Evolutionary conservation across 2,888 invertebrate genomes (phyloP).

Genomic region (Drosophila merina): DNA sequence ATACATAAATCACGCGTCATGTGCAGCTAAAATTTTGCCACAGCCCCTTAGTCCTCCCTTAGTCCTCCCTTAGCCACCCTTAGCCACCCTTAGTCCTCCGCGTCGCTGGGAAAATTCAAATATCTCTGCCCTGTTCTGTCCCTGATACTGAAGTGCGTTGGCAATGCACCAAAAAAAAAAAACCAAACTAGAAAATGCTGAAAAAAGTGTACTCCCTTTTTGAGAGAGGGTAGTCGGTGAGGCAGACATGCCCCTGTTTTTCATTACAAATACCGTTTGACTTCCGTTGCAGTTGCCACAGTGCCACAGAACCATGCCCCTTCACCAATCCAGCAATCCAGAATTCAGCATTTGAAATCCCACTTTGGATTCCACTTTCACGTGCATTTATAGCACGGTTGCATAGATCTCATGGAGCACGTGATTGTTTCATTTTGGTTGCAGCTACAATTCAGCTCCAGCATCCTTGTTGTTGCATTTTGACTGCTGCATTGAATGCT

Average conservation of each 20-base stretch:
- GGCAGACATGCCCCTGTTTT: constrained; percentile 75
- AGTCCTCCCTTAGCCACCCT: neutral
- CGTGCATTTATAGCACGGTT: constrained; percentile 76
- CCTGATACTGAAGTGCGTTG: constrained; percentile 65
- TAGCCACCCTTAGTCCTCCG: neutral
- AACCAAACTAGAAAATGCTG: neutral
- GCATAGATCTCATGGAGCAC: constrained; percentile 78
- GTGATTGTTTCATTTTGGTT: constrained; percentile 74
- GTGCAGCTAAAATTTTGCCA: constrained; percentile 65
- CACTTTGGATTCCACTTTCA: constrained; percentile 72
- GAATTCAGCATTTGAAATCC: constrained; percentile 42
- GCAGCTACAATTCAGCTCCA: constrained; percentile 8
- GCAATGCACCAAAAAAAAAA: constrained; percentile 67
- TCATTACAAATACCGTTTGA: constrained; percentile 81
- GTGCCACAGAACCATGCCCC: constrained; percentile 27
- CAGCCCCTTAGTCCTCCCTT: neutral
- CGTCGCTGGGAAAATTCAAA: constrained; percentile 58
- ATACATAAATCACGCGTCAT: constrained; percentile 77
- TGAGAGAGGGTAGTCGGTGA: constrained; percentile 5
- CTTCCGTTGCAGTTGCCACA: constrained; percentile 66
- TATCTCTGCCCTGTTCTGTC: constrained; percentile 46
- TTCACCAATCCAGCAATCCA: neutral
- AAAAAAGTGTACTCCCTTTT: constrained; percentile 9
- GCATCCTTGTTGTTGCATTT: constrained; percentile 29
- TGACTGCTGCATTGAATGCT: constrained; percentile 61